Evolutionary conservation across 2,888 invertebrate species (phyloP).

Genomic region (Subacronicta megacephala): DNA sequence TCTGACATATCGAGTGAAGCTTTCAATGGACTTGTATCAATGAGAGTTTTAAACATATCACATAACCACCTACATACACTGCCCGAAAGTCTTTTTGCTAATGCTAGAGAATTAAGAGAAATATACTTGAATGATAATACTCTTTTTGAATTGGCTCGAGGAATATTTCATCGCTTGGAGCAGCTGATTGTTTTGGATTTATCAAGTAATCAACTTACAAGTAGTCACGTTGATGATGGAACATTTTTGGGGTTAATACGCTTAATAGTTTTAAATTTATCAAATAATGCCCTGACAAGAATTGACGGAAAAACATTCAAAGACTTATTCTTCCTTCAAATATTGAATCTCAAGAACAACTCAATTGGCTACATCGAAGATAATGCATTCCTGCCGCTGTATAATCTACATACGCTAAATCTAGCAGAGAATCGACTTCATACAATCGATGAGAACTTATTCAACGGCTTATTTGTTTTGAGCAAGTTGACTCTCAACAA

Average conservation of each 20-base stretch:
- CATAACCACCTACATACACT: slow-evolving; percentile 95
- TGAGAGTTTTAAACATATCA: slow-evolving; percentile 95
- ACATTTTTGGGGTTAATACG: slow-evolving; percentile 96
- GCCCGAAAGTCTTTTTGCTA: slow-evolving; percentile 95
- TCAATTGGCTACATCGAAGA: slow-evolving; percentile 96
- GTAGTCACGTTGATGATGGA: slow-evolving; percentile 95
- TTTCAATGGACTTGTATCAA: slow-evolving; percentile 93
- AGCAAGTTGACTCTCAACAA: slow-evolving; percentile 96
- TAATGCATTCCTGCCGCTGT: slow-evolving; percentile 95
- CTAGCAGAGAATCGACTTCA: slow-evolving; percentile 96
- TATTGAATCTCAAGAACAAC: slow-evolving; percentile 95
- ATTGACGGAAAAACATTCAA: slow-evolving; percentile 96
- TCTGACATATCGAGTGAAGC: slow-evolving; percentile 94
- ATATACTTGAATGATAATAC: slow-evolving; percentile 96
- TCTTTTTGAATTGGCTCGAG: slow-evolving; percentile 94
- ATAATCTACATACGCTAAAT: slow-evolving; percentile 96
- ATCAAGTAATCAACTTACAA: slow-evolving; percentile 95
- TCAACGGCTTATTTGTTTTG: slow-evolving; percentile 95
- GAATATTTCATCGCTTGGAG: slow-evolving; percentile 95
- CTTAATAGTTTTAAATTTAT: slow-evolving; percentile 95
- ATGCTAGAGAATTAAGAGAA: slow-evolving; percentile 94
- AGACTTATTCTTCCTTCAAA: slow-evolving; percentile 95
- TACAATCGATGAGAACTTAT: slow-evolving; percentile 94
- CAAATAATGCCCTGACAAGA: slow-evolving; percentile 95
- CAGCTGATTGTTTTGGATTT: slow-evolving; percentile 95